Conservation (phyloP, 2,888 invertebrate genomes). For the Zygogramma bicolorata region DNA sequence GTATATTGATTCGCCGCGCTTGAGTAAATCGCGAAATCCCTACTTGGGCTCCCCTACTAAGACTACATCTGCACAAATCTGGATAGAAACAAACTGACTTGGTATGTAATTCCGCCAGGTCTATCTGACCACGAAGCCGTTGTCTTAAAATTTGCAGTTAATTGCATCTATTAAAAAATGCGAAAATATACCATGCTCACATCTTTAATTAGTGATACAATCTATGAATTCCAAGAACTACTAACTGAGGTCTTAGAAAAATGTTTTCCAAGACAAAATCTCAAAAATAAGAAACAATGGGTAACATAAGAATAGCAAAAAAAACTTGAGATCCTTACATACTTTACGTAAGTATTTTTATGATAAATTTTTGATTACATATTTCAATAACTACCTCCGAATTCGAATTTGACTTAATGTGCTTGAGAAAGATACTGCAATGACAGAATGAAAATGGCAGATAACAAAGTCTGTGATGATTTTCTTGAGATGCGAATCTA, state of each 20-base stretch:
- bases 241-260: no score
- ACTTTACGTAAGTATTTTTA: neutral
- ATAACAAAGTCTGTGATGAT: no score
- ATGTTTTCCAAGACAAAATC: neutral
- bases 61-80: neutral
- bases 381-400: neutral
- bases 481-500: no score
- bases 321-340: neutral
- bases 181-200: neutral
- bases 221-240: no score
- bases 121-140: constrained; percentile 1
- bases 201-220: neutral
- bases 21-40: no score
- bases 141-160: neutral
- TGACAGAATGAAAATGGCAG: no score
- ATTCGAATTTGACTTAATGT: neutral
- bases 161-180: neutral
- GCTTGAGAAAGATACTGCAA: neutral
- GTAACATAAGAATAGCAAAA: neutral
- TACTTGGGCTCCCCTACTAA: no score
- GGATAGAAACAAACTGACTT: neutral
- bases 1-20: no score
- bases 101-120: neutral
- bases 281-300: neutral
- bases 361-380: neutral